Evolutionary conservation across 2,797 vertebrate genomes (phyloP).

Genomic region (Astyanax mexicanus): DNA sequence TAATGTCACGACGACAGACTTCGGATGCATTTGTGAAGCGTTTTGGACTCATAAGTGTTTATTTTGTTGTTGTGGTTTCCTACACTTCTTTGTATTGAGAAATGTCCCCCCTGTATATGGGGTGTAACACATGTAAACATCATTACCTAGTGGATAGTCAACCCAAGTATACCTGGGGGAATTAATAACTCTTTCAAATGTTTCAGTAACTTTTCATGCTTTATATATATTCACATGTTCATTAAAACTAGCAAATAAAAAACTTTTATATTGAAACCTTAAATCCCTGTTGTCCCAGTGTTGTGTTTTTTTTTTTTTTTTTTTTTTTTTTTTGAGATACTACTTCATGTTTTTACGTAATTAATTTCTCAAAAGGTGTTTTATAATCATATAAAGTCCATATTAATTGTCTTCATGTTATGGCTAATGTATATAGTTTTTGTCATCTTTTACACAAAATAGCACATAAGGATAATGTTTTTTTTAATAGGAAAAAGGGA

Average conservation of each 20-base stretch:
- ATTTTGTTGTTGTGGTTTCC: background rate
- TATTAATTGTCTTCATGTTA: no score
- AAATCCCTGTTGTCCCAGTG: background rate
- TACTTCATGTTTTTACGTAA: no score
- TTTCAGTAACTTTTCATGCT: slow-evolving; percentile 30
- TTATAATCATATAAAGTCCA: no score
- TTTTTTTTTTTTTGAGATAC: no score
- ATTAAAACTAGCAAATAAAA: slow-evolving; percentile 34
- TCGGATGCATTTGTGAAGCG: slow-evolving; percentile 1
- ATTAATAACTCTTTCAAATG: slow-evolving; percentile 10
- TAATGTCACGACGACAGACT: background rate
- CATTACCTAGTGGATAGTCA: slow-evolving; percentile 17
- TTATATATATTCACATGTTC: slow-evolving; percentile 34
- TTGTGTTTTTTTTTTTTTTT: background rate
- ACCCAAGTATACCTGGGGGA: slow-evolving; percentile 10
- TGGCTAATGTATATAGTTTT: no score
- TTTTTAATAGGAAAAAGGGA: no score
- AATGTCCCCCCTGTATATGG: slow-evolving; percentile 6
- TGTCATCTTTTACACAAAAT: no score
- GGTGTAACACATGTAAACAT: background rate
- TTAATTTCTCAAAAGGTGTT: no score
- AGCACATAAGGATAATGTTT: no score
- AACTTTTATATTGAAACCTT: background rate
- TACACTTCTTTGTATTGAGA: slow-evolving; percentile 11
- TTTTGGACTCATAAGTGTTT: background rate